Percentiles rank a stretch among this genome's conserved stretches.
phyloP scores from a whole-genome alignment of 2,888 invertebrate genomes.

The Spilosoma lubricipeda region DNA sequence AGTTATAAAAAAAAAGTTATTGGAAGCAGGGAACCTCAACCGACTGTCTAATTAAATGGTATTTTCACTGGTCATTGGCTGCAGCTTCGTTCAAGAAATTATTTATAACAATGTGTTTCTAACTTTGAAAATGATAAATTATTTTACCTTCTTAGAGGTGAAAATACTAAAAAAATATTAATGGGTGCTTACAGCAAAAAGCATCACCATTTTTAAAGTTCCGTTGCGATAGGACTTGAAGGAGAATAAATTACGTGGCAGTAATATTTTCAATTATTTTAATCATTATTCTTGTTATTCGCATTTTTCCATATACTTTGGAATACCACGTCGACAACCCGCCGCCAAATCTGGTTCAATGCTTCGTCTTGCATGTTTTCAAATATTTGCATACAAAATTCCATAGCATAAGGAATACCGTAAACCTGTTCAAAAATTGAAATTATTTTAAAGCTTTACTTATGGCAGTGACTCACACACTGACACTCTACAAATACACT shows the following conservation, averaged over 20 bases:
- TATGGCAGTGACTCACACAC: not conserved
- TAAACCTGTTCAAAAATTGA: slow-evolving; percentile 61
- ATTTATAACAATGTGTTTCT: too few relatives aligned
- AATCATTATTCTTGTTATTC: not conserved
- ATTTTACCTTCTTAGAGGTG: too few relatives aligned
- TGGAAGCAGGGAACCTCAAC: not conserved
- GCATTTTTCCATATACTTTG: slow-evolving; percentile 58
- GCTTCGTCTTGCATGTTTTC: slow-evolving; percentile 28
- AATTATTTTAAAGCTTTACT: not conserved
- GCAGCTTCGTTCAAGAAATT: too few relatives aligned
- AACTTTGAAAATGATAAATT: too few relatives aligned
- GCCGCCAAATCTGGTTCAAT: slow-evolving; percentile 65
- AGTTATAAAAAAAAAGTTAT: not conserved
- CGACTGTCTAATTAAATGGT: too few relatives aligned
- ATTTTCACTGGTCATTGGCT: too few relatives aligned
- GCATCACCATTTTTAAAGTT: too few relatives aligned
- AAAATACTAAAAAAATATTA: too few relatives aligned
- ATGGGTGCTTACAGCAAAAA: too few relatives aligned
- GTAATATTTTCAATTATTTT: not conserved
- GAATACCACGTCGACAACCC: slow-evolving; percentile 66
- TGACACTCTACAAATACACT: not conserved
- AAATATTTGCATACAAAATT: slow-evolving; percentile 75
- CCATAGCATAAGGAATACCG: slow-evolving; percentile 74
- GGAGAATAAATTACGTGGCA: not conserved
- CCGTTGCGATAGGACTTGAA: too few relatives aligned